Conservation (phyloP, 2,888 invertebrate species). For the Fragum whitleyi region DNA sequence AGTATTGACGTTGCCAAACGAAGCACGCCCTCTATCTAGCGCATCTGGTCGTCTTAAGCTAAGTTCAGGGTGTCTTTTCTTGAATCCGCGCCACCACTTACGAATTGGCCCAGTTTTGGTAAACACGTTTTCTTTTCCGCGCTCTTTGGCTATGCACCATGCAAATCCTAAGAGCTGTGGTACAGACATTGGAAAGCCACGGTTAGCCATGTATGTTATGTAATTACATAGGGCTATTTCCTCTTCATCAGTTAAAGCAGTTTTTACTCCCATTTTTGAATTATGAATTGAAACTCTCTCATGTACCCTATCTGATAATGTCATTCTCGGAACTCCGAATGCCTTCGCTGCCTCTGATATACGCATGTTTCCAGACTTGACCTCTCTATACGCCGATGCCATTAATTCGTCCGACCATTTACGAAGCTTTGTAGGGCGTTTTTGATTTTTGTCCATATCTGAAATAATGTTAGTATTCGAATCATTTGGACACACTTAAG, state of each 20-base stretch:
- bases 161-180: neutral
- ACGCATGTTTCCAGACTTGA: neutral
- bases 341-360: neutral
- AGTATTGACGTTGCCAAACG: neutral
- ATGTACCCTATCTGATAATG: conserved; percentile 1
- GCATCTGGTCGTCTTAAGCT: neutral
- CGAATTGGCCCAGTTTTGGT: neutral
- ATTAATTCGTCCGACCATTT: conserved; percentile 4
- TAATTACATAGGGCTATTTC: neutral
- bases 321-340: neutral
- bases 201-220: neutral
- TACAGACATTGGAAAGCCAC: neutral
- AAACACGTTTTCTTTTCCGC: neutral
- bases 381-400: neutral
- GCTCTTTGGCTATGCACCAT: conserved; percentile 5
- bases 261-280: neutral
- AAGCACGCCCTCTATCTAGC: neutral
- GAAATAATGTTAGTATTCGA: neutral
- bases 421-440: neutral
- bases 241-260: neutral
- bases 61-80: neutral
- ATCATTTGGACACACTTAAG: too few relatives aligned
- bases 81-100: conserved; percentile 5
- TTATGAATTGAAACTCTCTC: neutral
- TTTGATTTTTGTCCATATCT: conserved; percentile 11